Evolutionary conservation across 2,888 invertebrate species (phyloP), one percentile per base, ranked within the genome.

Genomic region (Actias luna): DNA sequence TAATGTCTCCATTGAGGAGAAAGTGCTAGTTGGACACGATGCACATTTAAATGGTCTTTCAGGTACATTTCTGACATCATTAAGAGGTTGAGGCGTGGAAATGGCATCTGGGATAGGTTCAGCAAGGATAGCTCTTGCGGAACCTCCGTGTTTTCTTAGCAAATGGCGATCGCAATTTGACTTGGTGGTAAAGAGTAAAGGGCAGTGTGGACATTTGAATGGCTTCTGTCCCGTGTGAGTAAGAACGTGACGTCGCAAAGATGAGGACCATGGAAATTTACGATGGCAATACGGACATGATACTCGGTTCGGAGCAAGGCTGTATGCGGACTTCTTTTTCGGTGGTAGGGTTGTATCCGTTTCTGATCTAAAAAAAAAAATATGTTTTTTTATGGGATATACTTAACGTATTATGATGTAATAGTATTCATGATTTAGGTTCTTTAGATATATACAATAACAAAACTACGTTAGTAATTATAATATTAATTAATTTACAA

Each of bases 211-310:
- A 85, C 99, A 99, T 80, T 98, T 98, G 92, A 96, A 99, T 0
- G 99, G 99, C 80, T 99, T 99, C 82, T 99, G 98, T 1, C 97
- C 98, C 0, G 99, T 99, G 84, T 99, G 99, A 0, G 99, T 99
- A 7, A 98, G 90, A 42, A 99, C 97, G 84, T 99, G 99, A 12
- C 99, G 94, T n/a, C 98, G 95, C 31, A 99, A 93, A 0, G 98
- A 99, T 33, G 98, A 98, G 0, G 97, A 97, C 99, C 99, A 99
- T 0, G 99, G 99, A 87, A 99, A 99, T 82, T 98, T 97, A 50
- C 99, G 94, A 74, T 96, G 95, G 86, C 99, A 99, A 79, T 97
- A 98, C 0, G 98, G 98, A 76, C 99, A 99, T 59, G 96, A 96
- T 0, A 99, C 98, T 29, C 98, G 94, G 84, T 99, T 98, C 0